phyloP scores from a whole-genome alignment of 2,113 vertebrate species.

The Xenopus borealis region DNA sequence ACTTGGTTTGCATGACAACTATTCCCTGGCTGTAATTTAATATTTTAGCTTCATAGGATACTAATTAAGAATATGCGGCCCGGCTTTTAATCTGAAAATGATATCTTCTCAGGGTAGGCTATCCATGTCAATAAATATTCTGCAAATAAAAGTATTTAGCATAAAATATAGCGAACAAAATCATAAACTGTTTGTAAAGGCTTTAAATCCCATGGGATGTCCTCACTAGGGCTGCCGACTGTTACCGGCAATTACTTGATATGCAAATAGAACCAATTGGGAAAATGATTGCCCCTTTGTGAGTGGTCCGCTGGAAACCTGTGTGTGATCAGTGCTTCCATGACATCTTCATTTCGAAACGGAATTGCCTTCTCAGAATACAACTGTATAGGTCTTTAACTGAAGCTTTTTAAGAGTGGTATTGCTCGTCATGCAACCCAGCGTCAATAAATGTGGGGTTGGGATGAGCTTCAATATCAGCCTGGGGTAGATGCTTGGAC shows the following conservation, averaged over 20 bases:
- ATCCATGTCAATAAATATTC: constrained; percentile 37
- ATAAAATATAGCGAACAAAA: constrained; percentile 4
- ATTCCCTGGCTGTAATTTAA: constrained; percentile 40
- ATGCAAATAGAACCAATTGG: too few relatives aligned
- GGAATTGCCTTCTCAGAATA: too few relatives aligned
- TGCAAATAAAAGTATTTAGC: constrained; percentile 35
- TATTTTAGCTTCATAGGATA: constrained; percentile 46
- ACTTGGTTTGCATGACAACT: constrained; percentile 44
- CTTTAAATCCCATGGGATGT: neutral
- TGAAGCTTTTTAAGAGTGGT: too few relatives aligned
- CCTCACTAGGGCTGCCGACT: neutral
- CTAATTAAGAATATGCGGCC: constrained; percentile 42
- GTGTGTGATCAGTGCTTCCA: too few relatives aligned
- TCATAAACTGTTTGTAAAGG: constrained; percentile 7
- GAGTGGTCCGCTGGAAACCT: too few relatives aligned
- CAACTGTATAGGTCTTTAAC: too few relatives aligned
- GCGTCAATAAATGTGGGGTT: too few relatives aligned
- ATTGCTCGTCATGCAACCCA: too few relatives aligned
- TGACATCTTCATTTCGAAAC: too few relatives aligned
- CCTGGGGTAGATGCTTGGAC: too few relatives aligned
- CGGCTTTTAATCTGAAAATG: constrained; percentile 45
- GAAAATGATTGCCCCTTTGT: too few relatives aligned
- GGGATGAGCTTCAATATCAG: too few relatives aligned
- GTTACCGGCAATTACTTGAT: neutral
- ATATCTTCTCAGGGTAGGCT: constrained; percentile 41